These are phyloP conservation scores for Micrasema longulum DNA, from an alignment of 1,140 invertebrate species.

Conservation along the genomic window DNA sequence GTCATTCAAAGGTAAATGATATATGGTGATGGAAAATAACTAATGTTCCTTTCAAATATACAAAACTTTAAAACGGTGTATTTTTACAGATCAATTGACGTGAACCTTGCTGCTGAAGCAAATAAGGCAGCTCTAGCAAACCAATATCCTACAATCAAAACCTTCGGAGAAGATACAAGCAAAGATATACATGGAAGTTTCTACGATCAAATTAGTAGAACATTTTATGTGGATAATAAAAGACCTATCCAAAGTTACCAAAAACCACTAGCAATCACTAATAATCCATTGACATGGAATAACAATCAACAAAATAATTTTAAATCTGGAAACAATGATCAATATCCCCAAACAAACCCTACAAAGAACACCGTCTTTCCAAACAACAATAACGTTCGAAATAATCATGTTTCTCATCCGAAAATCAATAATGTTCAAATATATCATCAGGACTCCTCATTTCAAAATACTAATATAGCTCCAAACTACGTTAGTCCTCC, in stretches of 20 bases:
- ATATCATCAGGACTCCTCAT: not conserved
- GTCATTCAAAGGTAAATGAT: slow-evolving; percentile 64
- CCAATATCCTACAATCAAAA: slow-evolving; percentile 56
- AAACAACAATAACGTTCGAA: slow-evolving; percentile 5
- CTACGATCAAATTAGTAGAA: slow-evolving; percentile 16
- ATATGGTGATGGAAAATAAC: too few species aligned
- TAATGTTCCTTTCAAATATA: too few species aligned
- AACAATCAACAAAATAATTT: not conserved
- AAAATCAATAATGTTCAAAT: not conserved
- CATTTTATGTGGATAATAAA: slow-evolving; percentile 7
- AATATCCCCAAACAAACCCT: not conserved
- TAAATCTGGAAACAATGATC: not conserved
- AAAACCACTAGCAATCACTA: not conserved
- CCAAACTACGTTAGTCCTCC: not conserved
- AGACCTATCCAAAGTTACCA: slow-evolving; percentile 4
- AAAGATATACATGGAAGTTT: not conserved
- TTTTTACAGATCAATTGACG: slow-evolving; percentile 61
- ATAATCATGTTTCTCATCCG: not conserved
- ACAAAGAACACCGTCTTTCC: too few species aligned
- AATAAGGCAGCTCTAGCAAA: slow-evolving; percentile 59
- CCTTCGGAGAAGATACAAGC: slow-evolving; percentile 51
- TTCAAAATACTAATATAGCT: not conserved
- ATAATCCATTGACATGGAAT: not conserved
- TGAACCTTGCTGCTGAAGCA: slow-evolving; percentile 65
- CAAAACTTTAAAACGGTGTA: too few species aligned